phyloP scores from a whole-genome alignment of 2,113 vertebrate species.

The Podarcis raffonei region DNA sequence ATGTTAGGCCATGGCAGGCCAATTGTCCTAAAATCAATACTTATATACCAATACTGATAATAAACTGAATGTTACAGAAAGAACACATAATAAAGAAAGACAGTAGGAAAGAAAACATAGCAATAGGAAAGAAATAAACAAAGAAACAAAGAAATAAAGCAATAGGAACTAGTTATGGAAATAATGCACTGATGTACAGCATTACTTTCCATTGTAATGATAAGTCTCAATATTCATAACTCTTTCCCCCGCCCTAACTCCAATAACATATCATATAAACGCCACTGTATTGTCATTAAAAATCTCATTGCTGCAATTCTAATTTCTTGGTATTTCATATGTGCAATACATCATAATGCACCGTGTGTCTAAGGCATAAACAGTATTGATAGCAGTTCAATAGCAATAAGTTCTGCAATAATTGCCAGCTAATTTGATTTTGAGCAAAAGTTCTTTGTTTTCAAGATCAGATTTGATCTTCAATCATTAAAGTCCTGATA shows the following conservation, averaged over 20 bases:
- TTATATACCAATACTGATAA: not conserved
- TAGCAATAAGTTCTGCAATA: conserved; percentile 47
- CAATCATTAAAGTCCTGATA: conserved; percentile 50
- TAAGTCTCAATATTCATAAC: conserved; percentile 19
- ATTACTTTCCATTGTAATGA: not conserved
- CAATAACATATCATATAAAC: conserved; percentile 23
- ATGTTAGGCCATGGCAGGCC: no score
- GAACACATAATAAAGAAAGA: not conserved
- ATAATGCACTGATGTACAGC: not conserved
- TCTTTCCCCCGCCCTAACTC: conserved; percentile 13
- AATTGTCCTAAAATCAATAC: not conserved
- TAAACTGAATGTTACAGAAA: not conserved
- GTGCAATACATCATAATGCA: conserved; percentile 38
- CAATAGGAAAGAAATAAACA: no score
- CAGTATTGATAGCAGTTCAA: conserved; percentile 55
- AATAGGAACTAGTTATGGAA: not conserved
- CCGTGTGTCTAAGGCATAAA: conserved; percentile 37
- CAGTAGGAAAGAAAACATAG: rapidly evolving
- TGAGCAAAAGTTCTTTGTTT: conserved; percentile 53
- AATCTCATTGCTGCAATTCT: conserved; percentile 42
- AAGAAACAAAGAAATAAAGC: not conserved
- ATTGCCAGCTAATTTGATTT: conserved; percentile 62
- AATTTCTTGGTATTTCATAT: conserved; percentile 48
- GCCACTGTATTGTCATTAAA: conserved; percentile 55
- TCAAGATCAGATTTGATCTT: conserved; percentile 39